These are phyloP conservation scores for Polietes domitor DNA, from an alignment of 2,888 invertebrate species.

Conservation along the genomic window DNA sequence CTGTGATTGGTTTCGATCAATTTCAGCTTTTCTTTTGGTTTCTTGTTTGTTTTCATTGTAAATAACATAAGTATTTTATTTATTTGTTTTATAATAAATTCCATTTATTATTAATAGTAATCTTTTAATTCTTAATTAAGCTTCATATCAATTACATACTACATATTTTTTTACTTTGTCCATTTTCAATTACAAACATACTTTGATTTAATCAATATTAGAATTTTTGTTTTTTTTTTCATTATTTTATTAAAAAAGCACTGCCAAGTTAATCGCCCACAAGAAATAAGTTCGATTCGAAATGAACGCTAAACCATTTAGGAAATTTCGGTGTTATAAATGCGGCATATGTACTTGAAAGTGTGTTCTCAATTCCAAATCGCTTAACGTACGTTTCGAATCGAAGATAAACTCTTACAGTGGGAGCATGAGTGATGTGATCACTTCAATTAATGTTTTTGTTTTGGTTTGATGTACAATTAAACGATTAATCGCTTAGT, in stretches of 20 bases:
- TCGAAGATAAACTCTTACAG: too few species aligned
- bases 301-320: too few species aligned
- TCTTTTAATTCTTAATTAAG: background rate
- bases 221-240: slow-evolving; percentile 13
- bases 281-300: too few species aligned
- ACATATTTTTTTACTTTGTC: background rate
- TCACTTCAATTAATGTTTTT: too few species aligned
- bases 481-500: too few species aligned
- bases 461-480: too few species aligned
- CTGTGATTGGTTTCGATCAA: background rate
- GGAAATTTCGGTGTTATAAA: too few species aligned
- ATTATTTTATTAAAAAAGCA: background rate
- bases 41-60: background rate
- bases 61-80: background rate
- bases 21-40: too few species aligned
- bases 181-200: background rate
- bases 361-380: too few species aligned
- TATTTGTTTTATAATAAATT: background rate
- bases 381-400: too few species aligned
- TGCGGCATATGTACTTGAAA: too few species aligned
- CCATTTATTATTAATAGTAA: background rate
- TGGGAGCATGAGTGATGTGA: too few species aligned
- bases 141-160: background rate
- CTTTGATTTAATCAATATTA: background rate
- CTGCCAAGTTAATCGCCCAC: background rate